These are phyloP conservation scores for Imbricaverruca yamaguchii DNA, from an alignment of 2,888 invertebrate species.

Conservation along the genomic window DNA sequence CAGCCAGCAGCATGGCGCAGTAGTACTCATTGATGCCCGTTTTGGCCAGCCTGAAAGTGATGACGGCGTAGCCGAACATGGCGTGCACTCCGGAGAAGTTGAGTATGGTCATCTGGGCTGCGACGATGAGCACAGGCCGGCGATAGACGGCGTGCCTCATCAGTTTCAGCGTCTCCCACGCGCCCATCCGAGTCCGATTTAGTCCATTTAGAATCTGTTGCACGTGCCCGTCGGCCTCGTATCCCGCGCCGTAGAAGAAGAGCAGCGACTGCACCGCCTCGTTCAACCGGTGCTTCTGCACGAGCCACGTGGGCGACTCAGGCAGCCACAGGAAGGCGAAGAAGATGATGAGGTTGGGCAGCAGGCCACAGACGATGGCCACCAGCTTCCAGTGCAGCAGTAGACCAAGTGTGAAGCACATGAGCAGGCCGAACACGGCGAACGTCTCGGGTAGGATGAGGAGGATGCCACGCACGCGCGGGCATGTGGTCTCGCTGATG, in stretches of 20 bases:
- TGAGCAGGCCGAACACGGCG: constrained; percentile 48
- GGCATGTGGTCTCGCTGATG: constrained; percentile 9
- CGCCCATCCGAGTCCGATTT: not conserved
- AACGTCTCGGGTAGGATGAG: constrained; percentile 6
- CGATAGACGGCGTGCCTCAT: not conserved
- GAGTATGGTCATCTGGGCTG: not conserved
- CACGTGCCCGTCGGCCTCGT: not conserved
- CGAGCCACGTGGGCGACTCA: constrained; percentile 16
- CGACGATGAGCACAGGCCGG: not conserved
- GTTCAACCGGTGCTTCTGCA: not conserved
- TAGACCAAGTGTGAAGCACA: constrained; percentile 70
- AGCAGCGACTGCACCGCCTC: not conserved
- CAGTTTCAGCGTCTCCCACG: not conserved
- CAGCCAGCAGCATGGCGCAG: constrained; percentile 74
- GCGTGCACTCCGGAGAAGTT: constrained; percentile 17
- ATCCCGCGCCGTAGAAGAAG: not conserved
- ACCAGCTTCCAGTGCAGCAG: constrained; percentile 69
- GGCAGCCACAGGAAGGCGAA: not conserved
- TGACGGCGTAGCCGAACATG: constrained; percentile 16
- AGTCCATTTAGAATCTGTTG: not conserved
- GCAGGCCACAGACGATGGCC: constrained; percentile 64
- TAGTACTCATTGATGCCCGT: constrained; percentile 65
- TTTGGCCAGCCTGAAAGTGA: constrained; percentile 73
- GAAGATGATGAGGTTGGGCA: constrained; percentile 69
- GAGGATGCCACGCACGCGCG: not conserved